These are phyloP conservation scores for Nomada hirtipes DNA, from an alignment of 2,888 invertebrate genomes.

Conservation along the genomic window DNA sequence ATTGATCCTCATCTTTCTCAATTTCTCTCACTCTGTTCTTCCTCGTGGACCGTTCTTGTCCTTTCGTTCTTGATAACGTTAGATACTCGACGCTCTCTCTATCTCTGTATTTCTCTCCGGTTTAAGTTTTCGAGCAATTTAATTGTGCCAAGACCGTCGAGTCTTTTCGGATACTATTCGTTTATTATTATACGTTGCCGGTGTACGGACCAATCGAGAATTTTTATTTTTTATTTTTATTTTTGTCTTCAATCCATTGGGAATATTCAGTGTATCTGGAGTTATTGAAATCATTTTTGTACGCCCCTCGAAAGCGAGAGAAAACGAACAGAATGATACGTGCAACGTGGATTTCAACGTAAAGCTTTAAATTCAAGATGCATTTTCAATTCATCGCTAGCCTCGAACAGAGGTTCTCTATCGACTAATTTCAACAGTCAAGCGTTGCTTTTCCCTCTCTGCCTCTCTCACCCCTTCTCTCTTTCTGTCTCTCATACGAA, in stretches of 20 bases:
- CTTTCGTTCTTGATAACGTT: constrained; percentile 5
- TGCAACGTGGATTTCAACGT: not conserved
- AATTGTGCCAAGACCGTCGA: not conserved
- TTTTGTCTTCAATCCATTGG: too few relatives aligned
- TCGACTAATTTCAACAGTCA: not conserved
- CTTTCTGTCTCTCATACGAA: too few relatives aligned
- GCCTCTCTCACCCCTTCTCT: too few relatives aligned
- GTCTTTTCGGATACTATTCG: not conserved
- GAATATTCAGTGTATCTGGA: too few relatives aligned
- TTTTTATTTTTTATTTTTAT: not conserved
- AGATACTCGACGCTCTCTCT: constrained; percentile 8
- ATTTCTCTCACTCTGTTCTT: constrained; percentile 27
- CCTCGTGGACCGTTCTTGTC: not conserved
- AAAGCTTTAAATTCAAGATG: constrained; percentile 25
- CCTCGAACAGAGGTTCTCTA: not conserved
- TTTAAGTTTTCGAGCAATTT: constrained; percentile 3
- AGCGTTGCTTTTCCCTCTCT: not conserved
- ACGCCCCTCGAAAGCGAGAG: not conserved
- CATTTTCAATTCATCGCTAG: constrained; percentile 23
- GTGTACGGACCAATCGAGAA: not conserved
- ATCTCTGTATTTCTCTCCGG: not conserved
- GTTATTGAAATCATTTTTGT: not conserved
- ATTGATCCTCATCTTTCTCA: constrained; percentile 47
- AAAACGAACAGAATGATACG: not conserved
- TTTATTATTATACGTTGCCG: not conserved